Evolutionary conservation across 2,888 invertebrate genomes (phyloP).

Genomic region (Ophion obscuratus): DNA sequence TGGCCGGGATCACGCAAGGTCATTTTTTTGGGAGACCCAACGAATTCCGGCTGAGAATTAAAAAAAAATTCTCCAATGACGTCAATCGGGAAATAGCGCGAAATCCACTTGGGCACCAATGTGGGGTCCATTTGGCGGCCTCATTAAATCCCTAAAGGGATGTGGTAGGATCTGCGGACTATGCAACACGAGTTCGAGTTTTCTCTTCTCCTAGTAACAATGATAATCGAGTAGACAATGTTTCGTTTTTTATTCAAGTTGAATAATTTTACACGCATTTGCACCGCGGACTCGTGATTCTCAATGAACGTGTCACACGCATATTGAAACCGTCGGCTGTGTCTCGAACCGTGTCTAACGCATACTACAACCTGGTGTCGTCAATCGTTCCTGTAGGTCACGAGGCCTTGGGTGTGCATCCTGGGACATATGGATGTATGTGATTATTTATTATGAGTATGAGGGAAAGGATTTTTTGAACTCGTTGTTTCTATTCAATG

Average conservation of each 20-base stretch:
- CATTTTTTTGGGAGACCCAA: too few relatives aligned
- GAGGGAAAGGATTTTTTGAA: too few relatives aligned
- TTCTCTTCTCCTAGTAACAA: neutral
- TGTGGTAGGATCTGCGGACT: neutral
- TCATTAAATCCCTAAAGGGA: too few relatives aligned
- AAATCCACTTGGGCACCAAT: too few relatives aligned
- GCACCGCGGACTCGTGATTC: conserved; percentile 33
- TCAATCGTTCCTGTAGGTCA: conserved; percentile 71
- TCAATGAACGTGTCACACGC: conserved; percentile 58
- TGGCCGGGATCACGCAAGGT: too few relatives aligned
- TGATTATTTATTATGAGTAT: too few relatives aligned
- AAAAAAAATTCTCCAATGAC: too few relatives aligned
- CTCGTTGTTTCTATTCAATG: too few relatives aligned
- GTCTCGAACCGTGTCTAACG: conserved; percentile 52
- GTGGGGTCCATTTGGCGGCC: too few relatives aligned
- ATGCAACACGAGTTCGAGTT: neutral
- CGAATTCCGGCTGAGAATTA: too few relatives aligned
- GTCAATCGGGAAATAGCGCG: too few relatives aligned
- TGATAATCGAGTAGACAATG: neutral
- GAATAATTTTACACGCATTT: neutral
- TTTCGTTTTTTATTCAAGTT: neutral
- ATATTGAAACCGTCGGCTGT: conserved; percentile 19
- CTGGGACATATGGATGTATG: neutral
- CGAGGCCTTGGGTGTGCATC: conserved; percentile 54
- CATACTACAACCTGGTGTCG: conserved; percentile 66